Percentiles rank a stretch among this genome's conserved stretches.
These are phyloP conservation scores for Adelphocoris suturalis DNA, from an alignment of 2,888 invertebrate genomes.

Conservation along the genomic window DNA sequence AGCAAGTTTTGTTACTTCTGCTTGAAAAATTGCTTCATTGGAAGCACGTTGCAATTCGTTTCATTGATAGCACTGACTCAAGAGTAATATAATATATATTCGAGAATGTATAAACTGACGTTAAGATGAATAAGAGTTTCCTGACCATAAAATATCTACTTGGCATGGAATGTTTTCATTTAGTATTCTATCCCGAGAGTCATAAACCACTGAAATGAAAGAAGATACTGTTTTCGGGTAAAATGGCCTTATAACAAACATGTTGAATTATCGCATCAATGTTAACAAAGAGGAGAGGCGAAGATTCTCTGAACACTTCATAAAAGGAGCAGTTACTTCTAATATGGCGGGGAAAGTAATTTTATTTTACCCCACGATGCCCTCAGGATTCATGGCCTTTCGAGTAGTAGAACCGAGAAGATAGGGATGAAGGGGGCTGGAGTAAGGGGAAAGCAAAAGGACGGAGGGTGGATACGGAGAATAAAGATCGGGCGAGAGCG, in stretches of 20 bases:
- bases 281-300: background rate
- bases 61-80: no score
- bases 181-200: no score
- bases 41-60: no score
- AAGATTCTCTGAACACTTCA: background rate
- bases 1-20: no score
- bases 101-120: no score
- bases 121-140: no score
- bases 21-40: no score
- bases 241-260: background rate
- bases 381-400: conserved; percentile 66
- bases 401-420: conserved; percentile 38
- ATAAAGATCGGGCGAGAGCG: conserved; percentile 33
- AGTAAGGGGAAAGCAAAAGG: background rate
- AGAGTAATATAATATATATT: no score
- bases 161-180: no score
- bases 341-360: conserved; percentile 70
- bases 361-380: conserved; percentile 68
- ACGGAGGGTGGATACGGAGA: conserved; percentile 12
- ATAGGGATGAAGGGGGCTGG: background rate
- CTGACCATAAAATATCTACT: no score
- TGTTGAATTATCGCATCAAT: conserved; percentile 9
- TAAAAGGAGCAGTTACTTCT: conserved; percentile 57
- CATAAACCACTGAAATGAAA: no score
- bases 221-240: no score